Evolutionary conservation across 1,140 invertebrate genomes (phyloP).

Genomic region (Pseudachorutes palmiensis): DNA sequence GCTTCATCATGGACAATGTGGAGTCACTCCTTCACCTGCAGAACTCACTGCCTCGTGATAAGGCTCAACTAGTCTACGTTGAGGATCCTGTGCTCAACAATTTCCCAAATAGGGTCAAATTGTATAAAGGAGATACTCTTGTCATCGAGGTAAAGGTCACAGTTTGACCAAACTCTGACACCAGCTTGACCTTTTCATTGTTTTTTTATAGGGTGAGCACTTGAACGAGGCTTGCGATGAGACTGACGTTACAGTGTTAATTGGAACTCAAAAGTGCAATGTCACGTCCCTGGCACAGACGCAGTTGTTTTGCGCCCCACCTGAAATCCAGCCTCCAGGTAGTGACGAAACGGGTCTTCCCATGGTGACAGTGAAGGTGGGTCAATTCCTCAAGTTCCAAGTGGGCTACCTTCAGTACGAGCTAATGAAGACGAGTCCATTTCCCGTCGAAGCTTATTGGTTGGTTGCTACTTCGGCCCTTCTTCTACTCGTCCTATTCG

Average conservation of each 20-base stretch:
- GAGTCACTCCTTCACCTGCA: conserved; percentile 76
- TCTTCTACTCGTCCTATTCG: conserved; percentile 71
- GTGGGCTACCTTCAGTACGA: conserved; percentile 85
- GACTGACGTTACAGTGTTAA: conserved; percentile 84
- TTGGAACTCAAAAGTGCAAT: conserved; percentile 79
- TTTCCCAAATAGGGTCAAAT: conserved; percentile 75
- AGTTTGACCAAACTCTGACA: not conserved
- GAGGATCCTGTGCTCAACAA: conserved; percentile 85
- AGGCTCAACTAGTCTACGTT: conserved; percentile 74
- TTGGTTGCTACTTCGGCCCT: conserved; percentile 74
- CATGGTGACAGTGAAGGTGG: conserved; percentile 81
- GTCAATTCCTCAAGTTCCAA: conserved; percentile 71
- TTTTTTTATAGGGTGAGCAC: conserved; percentile 60
- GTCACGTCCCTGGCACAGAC: conserved; percentile 80
- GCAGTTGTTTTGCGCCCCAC: conserved; percentile 83
- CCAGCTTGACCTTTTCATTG: not conserved
- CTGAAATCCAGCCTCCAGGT: conserved; percentile 69
- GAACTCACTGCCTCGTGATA: conserved; percentile 70
- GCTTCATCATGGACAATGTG: conserved; percentile 94
- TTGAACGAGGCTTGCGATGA: conserved; percentile 85
- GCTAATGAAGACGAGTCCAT: conserved; percentile 68
- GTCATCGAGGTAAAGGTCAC: conserved; percentile 67
- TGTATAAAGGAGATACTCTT: conserved; percentile 87
- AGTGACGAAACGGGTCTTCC: conserved; percentile 75
- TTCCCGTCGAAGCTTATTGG: conserved; percentile 76